These are phyloP conservation scores for Reinhardtius hippoglossoides DNA, from an alignment of 2,113 vertebrate species.

Conservation along the genomic window DNA sequence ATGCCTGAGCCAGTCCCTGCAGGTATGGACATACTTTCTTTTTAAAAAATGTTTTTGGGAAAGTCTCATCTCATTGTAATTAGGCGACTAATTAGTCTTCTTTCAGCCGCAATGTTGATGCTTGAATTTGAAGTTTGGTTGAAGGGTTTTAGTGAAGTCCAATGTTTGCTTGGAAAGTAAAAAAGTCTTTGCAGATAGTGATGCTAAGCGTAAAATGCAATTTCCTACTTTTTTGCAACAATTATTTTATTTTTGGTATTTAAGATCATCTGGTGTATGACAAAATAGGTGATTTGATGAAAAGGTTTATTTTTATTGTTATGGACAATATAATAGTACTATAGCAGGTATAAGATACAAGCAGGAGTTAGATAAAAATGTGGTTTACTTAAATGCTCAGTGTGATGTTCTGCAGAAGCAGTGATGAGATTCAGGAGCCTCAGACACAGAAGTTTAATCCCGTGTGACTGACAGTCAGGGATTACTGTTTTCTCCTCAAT, in stretches of 20 bases:
- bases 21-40: constrained; percentile 72
- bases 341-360: neutral
- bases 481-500: neutral
- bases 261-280: neutral
- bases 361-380: neutral
- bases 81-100: constrained; percentile 28
- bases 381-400: neutral
- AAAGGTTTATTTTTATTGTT: too few relatives aligned
- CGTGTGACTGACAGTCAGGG: neutral
- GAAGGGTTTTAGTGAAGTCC: neutral
- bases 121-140: constrained; percentile 16
- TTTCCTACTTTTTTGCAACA: neutral
- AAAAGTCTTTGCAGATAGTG: neutral
- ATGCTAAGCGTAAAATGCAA: neutral
- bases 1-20: constrained; percentile 75
- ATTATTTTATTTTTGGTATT: neutral
- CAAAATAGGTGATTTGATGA: neutral
- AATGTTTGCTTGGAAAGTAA: constrained; percentile 1
- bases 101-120: constrained; percentile 12
- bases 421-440: neutral
- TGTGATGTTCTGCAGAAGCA: neutral
- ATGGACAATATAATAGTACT: neutral
- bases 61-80: constrained; percentile 50
- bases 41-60: neutral
- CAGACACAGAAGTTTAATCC: neutral